Percentiles rank a stretch among this genome's conserved stretches.
phyloP scores from a whole-genome alignment of 2,113 vertebrate genomes.

The Hemibagrus wyckioides region DNA sequence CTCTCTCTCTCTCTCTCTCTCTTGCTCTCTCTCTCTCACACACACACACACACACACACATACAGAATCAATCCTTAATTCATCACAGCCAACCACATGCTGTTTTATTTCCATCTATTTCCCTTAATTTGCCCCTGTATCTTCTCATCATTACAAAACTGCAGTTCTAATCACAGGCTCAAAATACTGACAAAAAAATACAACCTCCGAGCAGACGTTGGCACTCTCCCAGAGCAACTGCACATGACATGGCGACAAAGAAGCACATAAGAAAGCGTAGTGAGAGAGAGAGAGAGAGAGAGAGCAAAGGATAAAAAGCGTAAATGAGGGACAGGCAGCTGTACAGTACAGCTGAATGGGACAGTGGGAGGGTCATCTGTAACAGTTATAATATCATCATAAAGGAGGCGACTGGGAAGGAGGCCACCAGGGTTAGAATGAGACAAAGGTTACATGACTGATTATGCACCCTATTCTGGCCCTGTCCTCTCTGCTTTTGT shows the following conservation, averaged over 20 bases:
- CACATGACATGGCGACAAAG: not conserved
- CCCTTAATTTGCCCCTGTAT: not conserved
- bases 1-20: not conserved
- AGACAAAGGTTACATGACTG: constrained; percentile 65
- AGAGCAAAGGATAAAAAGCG: not conserved
- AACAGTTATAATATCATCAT: constrained; percentile 63
- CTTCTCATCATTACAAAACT: constrained; percentile 9
- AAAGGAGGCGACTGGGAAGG: constrained; percentile 26
- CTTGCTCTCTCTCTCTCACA: not conserved
- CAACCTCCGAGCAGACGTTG: not conserved
- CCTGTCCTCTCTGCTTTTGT: constrained; percentile 70
- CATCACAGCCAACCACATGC: not conserved
- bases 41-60: not conserved
- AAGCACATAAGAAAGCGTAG: not conserved
- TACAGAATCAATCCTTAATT: not conserved
- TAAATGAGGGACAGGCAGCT: constrained; percentile 36
- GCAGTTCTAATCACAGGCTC: not conserved
- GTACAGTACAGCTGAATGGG: constrained; percentile 40
- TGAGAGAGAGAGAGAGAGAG: constrained; percentile 12
- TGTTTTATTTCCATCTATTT: constrained; percentile 26
- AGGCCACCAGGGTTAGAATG: constrained; percentile 53
- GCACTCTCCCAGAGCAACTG: not conserved
- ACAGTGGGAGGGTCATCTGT: constrained; percentile 53
- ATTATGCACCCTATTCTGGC: constrained; percentile 64
- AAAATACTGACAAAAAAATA: not conserved